Conservation (phyloP, 2,888 invertebrate species). For the Pristionchus fissidentatus region DNA sequence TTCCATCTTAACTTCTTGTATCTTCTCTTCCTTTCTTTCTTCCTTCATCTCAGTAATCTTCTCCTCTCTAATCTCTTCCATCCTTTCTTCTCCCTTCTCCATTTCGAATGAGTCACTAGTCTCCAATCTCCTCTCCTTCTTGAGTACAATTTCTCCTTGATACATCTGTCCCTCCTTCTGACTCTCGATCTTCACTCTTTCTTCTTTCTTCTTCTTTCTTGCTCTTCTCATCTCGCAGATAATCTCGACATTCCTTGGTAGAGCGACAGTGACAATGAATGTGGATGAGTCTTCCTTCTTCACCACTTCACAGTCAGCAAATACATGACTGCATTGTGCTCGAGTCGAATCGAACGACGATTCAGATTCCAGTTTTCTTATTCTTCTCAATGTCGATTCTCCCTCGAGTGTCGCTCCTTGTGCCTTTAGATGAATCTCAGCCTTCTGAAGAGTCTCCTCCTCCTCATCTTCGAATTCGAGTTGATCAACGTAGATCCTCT, state of each 20-base stretch:
- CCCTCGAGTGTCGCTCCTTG: constrained; percentile 70
- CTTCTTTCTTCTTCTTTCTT: constrained; percentile 59
- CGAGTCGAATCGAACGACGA: constrained; percentile 28
- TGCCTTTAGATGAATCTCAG: constrained; percentile 66
- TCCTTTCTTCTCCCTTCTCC: constrained; percentile 8
- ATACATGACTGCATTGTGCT: constrained; percentile 63
- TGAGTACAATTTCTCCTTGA: constrained; percentile 61
- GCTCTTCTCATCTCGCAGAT: constrained; percentile 41
- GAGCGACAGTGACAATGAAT: constrained; percentile 65
- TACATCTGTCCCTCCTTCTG: constrained; percentile 61
- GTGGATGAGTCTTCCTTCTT: constrained; percentile 70
- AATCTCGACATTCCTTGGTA: constrained; percentile 53
- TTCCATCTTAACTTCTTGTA: no score
- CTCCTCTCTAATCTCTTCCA: neutral
- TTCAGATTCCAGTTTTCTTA: constrained; percentile 65
- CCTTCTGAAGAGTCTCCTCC: constrained; percentile 58
- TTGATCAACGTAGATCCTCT: constrained; percentile 69
- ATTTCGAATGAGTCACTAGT: constrained; percentile 43
- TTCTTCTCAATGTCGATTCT: constrained; percentile 57
- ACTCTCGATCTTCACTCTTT: constrained; percentile 57
- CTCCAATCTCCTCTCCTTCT: constrained; percentile 53
- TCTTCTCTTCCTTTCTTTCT: constrained; percentile 19
- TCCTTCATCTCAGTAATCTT: constrained; percentile 12
- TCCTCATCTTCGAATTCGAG: constrained; percentile 65
- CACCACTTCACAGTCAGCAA: constrained; percentile 73